phyloP scores from a whole-genome alignment of 2,797 vertebrate species.

The Hozukius guyotensis region DNA sequence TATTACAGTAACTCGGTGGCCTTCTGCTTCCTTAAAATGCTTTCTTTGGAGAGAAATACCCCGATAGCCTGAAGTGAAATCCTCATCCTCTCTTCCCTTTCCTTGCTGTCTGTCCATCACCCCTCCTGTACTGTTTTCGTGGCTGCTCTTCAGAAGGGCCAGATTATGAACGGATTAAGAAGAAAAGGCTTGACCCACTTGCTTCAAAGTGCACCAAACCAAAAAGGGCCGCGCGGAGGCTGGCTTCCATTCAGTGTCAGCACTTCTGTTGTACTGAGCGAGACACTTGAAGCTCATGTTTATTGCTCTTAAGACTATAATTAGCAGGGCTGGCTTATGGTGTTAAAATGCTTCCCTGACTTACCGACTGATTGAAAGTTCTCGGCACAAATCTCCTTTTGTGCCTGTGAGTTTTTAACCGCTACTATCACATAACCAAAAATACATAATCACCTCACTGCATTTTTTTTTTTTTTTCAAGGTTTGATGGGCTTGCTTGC shows the following conservation, averaged over 20 bases:
- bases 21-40: conserved; percentile 21
- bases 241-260: conserved; percentile 61
- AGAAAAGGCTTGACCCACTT: conserved; percentile 82
- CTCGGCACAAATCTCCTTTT: conserved; percentile 12
- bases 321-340: conserved; percentile 62
- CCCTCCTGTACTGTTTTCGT: conserved; percentile 53
- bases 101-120: conserved; percentile 2
- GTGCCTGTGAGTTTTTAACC: background rate
- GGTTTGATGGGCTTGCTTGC: conserved; percentile 31
- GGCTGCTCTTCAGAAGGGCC: conserved; percentile 60
- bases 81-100: conserved; percentile 5
- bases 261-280: conserved; percentile 48
- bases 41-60: conserved; percentile 26
- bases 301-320: conserved; percentile 70
- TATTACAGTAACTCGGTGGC: conserved; percentile 17
- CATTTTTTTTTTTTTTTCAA: background rate
- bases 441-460: conserved; percentile 1
- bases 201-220: conserved; percentile 67
- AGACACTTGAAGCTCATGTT: conserved; percentile 63
- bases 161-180: conserved; percentile 80
- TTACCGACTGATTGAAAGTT: conserved; percentile 53
- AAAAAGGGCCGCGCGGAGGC: conserved; percentile 44
- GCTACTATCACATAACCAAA: background rate
- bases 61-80: conserved; percentile 37
- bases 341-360: conserved; percentile 51